These are phyloP conservation scores for Loris lydekkerianus DNA, from an alignment of 2,797 vertebrate species.

Conservation along the genomic window DNA sequence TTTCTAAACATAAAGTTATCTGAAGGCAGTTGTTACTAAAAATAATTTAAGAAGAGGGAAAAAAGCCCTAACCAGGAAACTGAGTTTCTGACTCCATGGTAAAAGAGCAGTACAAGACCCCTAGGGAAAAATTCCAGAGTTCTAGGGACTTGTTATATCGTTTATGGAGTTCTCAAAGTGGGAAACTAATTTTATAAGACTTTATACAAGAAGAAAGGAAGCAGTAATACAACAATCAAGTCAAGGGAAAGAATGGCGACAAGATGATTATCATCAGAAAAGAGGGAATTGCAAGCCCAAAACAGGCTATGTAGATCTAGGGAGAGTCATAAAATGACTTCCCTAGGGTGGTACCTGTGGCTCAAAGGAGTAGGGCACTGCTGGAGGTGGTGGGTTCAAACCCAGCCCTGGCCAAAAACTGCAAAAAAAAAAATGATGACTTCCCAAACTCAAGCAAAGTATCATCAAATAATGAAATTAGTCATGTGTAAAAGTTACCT, in stretches of 20 bases:
- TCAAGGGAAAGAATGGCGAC: constrained; percentile 61
- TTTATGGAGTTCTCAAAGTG: constrained; percentile 45
- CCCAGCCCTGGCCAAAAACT: too few species aligned
- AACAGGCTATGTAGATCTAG: constrained; percentile 9
- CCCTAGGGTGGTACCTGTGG: too few species aligned
- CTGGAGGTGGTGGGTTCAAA: too few species aligned
- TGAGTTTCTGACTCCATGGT: constrained; percentile 59
- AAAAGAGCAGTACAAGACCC: not conserved
- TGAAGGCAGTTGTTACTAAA: constrained; percentile 40
- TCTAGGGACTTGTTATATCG: constrained; percentile 2
- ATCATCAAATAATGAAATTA: constrained; percentile 60
- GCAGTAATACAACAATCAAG: constrained; percentile 71
- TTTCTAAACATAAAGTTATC: constrained; percentile 3
- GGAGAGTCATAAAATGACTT: not conserved
- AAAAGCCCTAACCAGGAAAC: constrained; percentile 10
- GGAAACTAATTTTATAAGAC: constrained; percentile 68
- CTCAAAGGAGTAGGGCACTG: too few species aligned
- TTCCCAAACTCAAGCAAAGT: constrained; percentile 44
- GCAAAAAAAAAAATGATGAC: constrained; percentile 48
- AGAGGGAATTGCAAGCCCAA: constrained; percentile 24
- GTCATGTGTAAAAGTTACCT: constrained; percentile 3
- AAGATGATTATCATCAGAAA: constrained; percentile 63
- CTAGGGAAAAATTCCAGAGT: not conserved
- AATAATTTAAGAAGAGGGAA: constrained; percentile 34
- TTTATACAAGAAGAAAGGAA: constrained; percentile 67